Evolutionary conservation across 1,140 invertebrate species (phyloP), one percentile per base, ranked within the genome.

Genomic region (Euborellia annulipes): DNA sequence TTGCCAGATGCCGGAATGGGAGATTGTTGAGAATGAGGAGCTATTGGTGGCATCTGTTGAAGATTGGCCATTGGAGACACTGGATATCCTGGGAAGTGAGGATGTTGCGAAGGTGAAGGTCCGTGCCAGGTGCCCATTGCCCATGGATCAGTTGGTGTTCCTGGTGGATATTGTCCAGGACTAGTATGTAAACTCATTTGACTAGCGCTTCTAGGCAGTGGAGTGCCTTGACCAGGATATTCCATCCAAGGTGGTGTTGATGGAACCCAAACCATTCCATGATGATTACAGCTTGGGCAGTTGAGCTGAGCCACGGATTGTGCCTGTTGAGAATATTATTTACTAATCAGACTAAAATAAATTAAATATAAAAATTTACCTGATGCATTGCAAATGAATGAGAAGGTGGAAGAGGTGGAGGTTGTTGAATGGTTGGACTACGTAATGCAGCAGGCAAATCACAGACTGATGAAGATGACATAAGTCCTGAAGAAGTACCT

Each of bases 241-340:
- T 59, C 58, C 62, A 55, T 45, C 51, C 23, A 27, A 27, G 36
- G 38, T 43, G 32, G 34, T 36, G 1, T 17, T 21, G 41, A 39
- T n/a, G 41, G 41, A 48, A 58, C 55, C 62, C 63, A 62, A 3
- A 49, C 39, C 45, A 58, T 53, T 9, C 57, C 57, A 50, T 71
- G 71, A 41, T 66, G 66, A 21, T 67, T 66, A 30, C 73, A 73
- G 58, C 61, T 68, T 49, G 64, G 67, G 57, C 68, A 76, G 50
- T 72, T 72, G 2, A 79, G 55, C 18, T 79, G 77, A 0, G 77
- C 77, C 68, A 81, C 71, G 0, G 78, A 82, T 53, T 81, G 78
- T 0, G 78, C 75, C 78, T 82, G 54, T 27, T 27, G 23, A 27
- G 11, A 27, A 27, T 27, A 27, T 27, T n/a, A 27, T 27, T 27